Evolutionary conservation across 2,113 vertebrate species (phyloP), one percentile per base, ranked within the genome.

Genomic region (Eolophus roseicapilla): DNA sequence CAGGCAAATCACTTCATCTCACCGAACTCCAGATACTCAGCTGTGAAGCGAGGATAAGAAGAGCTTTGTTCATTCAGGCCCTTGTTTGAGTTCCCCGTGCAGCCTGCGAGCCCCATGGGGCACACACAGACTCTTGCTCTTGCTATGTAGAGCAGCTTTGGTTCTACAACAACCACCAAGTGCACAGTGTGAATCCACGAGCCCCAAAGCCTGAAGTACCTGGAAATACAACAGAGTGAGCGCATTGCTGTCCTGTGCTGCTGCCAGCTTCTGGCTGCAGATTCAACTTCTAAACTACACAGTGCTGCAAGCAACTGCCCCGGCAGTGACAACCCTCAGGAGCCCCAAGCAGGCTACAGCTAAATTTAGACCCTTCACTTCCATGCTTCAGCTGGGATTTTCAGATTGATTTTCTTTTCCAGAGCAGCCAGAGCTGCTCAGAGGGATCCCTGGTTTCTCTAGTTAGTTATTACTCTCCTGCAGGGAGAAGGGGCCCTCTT

Each of bases 1-100:
- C 63, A 69, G 93, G 92, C 91, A 86, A 82, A 82, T 47, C 90
- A 6, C 57, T 91, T 82, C 62, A 87, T 76, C 90, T 80, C 82
- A 19, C 60, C n/a, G 0, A 16, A 35, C 39, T 50, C 41, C 89
- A 44, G 69, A 9, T 20, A 13, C 63, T 71, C 67, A 69, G 87
- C 85, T 90, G 71, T 6, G 73, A 76, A 24, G 67, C 3, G 3
- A 82, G 86, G 83, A 59, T 47, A 14, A 90, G 73, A 90, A 43
- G 49, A 82, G 59, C 87, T 88, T 81, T 90, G 87, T 70, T 88
- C 76, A 70, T n/a, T 20, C 55, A 74, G 64, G 53, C 68, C 63
- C 41, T 49, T 85, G 62, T 82, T 43, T 60, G 85, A 67, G 37
- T 57, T 64, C 7, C 47, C 37, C 31, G 25, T 43, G 53, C 82